A percentile compares a stretch with the other conserved stretches of the same genome.
Conservation (phyloP, 1,140 invertebrate species). For the Rhyzopertha dominica region DNA sequence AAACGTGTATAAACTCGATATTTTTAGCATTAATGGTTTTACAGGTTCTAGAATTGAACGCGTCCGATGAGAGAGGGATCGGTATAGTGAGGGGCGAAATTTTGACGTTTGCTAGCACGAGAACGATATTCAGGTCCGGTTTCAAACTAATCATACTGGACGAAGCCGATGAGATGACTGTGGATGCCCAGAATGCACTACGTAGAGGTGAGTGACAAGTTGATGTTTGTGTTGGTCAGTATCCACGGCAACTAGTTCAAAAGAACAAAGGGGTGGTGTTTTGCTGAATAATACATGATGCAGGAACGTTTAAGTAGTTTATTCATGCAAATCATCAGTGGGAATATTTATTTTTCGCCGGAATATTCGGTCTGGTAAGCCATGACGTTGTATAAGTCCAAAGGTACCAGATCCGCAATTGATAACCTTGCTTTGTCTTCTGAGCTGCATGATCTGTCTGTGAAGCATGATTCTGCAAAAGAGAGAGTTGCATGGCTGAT, state of each 20-base stretch:
- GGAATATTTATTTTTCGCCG: no score
- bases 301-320: no score
- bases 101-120: conserved; percentile 92
- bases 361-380: no score
- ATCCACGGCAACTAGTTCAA: neutral
- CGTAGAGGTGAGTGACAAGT: conserved; percentile 82
- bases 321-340: no score
- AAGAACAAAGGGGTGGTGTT: neutral
- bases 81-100: conserved; percentile 93
- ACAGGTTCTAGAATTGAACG: conserved; percentile 91
- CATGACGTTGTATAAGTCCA: no score
- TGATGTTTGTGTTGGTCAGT: conserved; percentile 10
- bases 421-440: conserved; percentile 18
- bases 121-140: conserved; percentile 88
- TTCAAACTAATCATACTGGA: conserved; percentile 98
- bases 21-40: no score
- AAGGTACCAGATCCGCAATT: no score
- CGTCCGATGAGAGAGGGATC: conserved; percentile 98
- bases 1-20: conserved; percentile 53
- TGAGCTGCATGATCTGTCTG: conserved; percentile 43
- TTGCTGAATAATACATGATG: no score
- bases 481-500: conserved; percentile 16
- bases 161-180: conserved; percentile 99
- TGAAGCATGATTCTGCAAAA: conserved; percentile 45
- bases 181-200: conserved; percentile 98